phyloP scores from a whole-genome alignment of 23 tunicate species.

The Corella eumyota region DNA sequence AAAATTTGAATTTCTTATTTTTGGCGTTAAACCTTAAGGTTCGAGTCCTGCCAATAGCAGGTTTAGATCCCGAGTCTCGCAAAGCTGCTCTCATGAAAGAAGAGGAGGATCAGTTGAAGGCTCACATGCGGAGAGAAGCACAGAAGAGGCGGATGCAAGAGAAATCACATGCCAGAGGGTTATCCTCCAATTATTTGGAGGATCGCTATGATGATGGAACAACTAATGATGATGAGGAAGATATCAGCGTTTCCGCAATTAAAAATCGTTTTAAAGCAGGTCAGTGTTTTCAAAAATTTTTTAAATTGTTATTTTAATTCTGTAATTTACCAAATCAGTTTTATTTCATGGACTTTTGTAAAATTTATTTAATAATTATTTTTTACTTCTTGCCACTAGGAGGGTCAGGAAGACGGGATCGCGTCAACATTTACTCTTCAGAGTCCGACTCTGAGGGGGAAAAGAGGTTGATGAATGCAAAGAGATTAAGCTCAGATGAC shows the following conservation, averaged over 20 bases:
- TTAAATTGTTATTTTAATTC: not conserved
- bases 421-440: constrained; percentile 47
- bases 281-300: not conserved
- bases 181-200: constrained; percentile 60
- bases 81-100: constrained; percentile 82
- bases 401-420: too few relatives aligned
- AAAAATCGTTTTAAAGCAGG: constrained; percentile 62
- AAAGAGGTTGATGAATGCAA: constrained; percentile 46
- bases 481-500: constrained; percentile 36
- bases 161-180: constrained; percentile 78
- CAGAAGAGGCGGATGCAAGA: constrained; percentile 74
- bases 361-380: too few relatives aligned
- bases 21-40: constrained; percentile 20
- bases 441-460: constrained; percentile 83
- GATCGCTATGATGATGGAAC: constrained; percentile 40
- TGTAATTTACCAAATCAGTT: too few relatives aligned
- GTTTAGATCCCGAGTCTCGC: constrained; percentile 85
- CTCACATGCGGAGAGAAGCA: constrained; percentile 90
- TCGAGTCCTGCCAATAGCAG: constrained; percentile 87
- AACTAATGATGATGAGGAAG: constrained; percentile 64
- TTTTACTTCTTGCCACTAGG: too few relatives aligned
- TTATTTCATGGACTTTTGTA: too few relatives aligned
- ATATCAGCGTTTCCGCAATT: constrained; percentile 69
- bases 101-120: constrained; percentile 89
- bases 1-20: not conserved